Evolutionary conservation across 2,113 vertebrate species (phyloP).

Genomic region (Pterocles burchelli): DNA sequence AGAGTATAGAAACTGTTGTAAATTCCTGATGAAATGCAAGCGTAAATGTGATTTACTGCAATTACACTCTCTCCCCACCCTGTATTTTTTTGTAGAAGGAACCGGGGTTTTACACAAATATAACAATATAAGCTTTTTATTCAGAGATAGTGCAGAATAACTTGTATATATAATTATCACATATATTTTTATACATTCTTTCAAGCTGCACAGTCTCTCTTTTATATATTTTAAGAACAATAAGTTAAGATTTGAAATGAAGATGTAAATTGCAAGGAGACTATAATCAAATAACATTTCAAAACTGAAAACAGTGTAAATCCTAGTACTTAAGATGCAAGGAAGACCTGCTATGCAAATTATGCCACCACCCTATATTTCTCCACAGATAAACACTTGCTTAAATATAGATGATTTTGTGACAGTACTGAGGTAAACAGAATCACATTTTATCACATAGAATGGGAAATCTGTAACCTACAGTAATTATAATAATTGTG

Average conservation of each 20-base stretch:
- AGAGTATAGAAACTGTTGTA: not conserved
- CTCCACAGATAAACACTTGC: not conserved
- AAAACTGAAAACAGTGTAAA: not conserved
- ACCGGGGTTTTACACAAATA: not conserved
- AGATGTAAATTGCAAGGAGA: not conserved
- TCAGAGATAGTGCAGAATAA: not conserved
- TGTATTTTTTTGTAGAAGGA: not conserved
- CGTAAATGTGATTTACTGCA: not conserved
- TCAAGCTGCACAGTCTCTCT: not conserved
- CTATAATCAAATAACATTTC: not conserved
- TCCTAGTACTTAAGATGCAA: not conserved
- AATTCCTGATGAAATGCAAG: not conserved
- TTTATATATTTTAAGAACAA: not conserved
- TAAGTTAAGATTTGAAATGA: not conserved
- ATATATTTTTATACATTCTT: not conserved
- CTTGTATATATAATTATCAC: not conserved
- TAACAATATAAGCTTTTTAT: not conserved
- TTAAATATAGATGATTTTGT: not conserved
- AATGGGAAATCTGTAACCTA: not conserved
- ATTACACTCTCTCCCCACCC: not conserved
- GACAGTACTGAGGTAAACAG: not conserved
- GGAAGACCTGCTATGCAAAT: not conserved
- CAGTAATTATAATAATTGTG: not conserved
- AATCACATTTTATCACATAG: not conserved
- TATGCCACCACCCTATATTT: not conserved